Evolutionary conservation across 2,113 vertebrate species (phyloP).

Genomic region (Peromyscus polionotus): DNA sequence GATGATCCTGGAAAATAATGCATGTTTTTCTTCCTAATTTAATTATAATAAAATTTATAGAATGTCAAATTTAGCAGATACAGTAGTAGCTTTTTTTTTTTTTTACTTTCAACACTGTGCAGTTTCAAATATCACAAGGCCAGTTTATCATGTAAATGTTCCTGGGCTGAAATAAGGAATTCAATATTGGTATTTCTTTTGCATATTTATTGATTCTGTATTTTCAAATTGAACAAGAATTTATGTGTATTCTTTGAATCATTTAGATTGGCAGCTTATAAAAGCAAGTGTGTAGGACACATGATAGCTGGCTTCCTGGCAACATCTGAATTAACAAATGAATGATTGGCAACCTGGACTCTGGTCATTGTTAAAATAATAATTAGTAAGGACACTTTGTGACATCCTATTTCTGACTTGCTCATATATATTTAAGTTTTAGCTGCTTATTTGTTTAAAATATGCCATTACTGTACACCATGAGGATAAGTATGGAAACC

Average conservation of each 20-base stretch:
- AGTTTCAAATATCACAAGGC: background rate
- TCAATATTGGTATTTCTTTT: background rate
- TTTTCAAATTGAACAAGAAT: background rate
- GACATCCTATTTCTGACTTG: background rate
- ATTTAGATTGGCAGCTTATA: background rate
- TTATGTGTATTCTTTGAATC: background rate
- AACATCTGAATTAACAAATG: background rate
- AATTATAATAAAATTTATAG: background rate
- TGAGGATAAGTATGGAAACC: background rate
- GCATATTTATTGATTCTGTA: background rate
- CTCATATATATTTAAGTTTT: constrained; percentile 6
- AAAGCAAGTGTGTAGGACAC: background rate
- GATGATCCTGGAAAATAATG: background rate
- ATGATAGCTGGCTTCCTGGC: background rate
- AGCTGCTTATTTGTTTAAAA: background rate
- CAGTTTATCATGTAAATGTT: background rate
- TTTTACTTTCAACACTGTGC: background rate
- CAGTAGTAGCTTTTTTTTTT: background rate
- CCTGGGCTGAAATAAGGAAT: constrained; percentile 12
- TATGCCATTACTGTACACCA: background rate
- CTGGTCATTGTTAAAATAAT: background rate
- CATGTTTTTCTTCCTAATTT: background rate
- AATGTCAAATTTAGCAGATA: background rate
- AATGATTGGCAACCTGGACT: background rate
- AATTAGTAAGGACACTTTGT: background rate